Conservation (phyloP, 2,113 vertebrate genomes). For the Gracilinanus agilis region DNA sequence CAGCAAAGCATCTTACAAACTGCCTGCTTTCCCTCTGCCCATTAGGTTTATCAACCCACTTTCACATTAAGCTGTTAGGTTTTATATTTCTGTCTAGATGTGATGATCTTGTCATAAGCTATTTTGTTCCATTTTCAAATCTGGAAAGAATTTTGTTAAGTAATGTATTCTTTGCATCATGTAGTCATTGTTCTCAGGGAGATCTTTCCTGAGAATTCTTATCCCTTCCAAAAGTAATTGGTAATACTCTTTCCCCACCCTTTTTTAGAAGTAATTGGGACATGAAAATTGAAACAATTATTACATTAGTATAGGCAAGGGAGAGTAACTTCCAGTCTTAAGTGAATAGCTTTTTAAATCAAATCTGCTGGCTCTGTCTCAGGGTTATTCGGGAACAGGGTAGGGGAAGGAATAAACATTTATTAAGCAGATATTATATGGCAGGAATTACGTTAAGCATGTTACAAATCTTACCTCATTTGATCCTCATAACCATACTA, state of each 20-base stretch:
- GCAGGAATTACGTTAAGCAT: not conserved
- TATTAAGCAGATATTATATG: not conserved
- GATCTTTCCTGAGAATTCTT: slow-evolving; percentile 17
- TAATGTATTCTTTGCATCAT: not conserved
- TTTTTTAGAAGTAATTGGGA: not conserved
- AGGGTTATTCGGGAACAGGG: not conserved
- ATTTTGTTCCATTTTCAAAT: slow-evolving; percentile 4
- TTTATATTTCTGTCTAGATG: slow-evolving; percentile 15
- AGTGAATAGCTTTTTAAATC: slow-evolving; percentile 54
- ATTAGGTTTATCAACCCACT: not conserved
- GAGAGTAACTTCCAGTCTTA: slow-evolving; percentile 43
- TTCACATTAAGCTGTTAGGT: not conserved
- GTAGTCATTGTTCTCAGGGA: slow-evolving; percentile 29
- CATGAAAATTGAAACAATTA: slow-evolving; percentile 3
- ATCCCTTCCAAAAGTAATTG: not conserved
- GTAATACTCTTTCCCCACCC: not conserved
- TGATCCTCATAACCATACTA: not conserved
- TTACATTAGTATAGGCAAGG: slow-evolving; percentile 10
- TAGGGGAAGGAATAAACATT: not conserved
- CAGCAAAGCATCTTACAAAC: slow-evolving; percentile 77
- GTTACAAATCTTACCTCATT: not conserved
- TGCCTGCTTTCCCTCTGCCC: not conserved
- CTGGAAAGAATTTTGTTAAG: slow-evolving; percentile 26
- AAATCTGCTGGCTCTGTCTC: slow-evolving; percentile 35
- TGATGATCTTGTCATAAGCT: not conserved